Percentiles rank a stretch among this genome's conserved stretches.
Evolutionary conservation across 2,113 vertebrate species (phyloP).

Genomic region (Saccopteryx leptura): DNA sequence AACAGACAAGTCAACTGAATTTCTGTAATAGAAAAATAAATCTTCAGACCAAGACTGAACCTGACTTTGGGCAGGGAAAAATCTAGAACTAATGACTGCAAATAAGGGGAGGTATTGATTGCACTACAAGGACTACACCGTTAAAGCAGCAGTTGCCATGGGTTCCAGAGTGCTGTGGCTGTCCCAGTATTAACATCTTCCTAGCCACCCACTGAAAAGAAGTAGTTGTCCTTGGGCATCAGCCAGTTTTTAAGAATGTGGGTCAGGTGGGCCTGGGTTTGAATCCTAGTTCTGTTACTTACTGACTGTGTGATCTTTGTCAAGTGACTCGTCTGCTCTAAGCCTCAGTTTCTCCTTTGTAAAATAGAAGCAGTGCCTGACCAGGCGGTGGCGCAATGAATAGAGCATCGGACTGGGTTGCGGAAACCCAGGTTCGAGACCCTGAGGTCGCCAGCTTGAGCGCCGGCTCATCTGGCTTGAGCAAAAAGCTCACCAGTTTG

Average conservation of each 20-base stretch:
- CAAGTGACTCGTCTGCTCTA: neutral
- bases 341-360: neutral
- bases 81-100: neutral
- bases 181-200: neutral
- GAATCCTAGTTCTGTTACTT: neutral
- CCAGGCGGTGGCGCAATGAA: too few relatives aligned
- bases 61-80: neutral
- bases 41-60: neutral
- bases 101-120: neutral
- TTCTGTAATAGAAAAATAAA: slow-evolving; percentile 26
- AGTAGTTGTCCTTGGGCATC: neutral
- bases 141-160: neutral
- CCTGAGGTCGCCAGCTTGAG: too few relatives aligned
- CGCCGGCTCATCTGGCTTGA: too few relatives aligned
- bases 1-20: neutral
- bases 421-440: too few relatives aligned
- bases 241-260: neutral
- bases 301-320: neutral
- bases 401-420: too few relatives aligned
- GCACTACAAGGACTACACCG: neutral
- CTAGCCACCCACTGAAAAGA: neutral
- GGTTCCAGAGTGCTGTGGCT: neutral
- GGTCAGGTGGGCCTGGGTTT: neutral
- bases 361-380: neutral
- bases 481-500: too few relatives aligned